These are phyloP conservation scores for Drosophila bunnanda DNA, from an alignment of 2,888 invertebrate genomes.

Conservation along the genomic window DNA sequence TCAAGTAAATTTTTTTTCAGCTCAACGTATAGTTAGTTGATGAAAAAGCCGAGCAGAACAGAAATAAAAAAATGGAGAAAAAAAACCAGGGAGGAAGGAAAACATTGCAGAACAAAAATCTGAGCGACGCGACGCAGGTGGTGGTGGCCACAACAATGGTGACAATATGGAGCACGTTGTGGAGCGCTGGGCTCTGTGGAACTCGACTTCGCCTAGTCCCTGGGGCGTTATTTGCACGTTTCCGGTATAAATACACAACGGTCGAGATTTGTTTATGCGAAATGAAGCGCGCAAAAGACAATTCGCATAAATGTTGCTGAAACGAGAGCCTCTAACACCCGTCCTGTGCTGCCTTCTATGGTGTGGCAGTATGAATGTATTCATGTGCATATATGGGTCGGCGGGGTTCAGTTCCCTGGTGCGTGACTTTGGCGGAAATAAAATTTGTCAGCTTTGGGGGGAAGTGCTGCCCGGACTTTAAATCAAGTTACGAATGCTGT, in stretches of 20 bases:
- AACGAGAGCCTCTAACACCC: conserved; percentile 7
- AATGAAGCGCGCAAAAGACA: conserved; percentile 80
- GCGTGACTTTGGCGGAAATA: conserved; percentile 76
- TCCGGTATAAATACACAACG: conserved; percentile 80
- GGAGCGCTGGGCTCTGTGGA: conserved; percentile 34
- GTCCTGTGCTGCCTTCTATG: background rate
- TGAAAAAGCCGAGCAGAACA: conserved; percentile 50
- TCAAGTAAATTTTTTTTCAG: conserved; percentile 70
- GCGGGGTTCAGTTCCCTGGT: conserved; percentile 68
- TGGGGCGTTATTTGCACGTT: conserved; percentile 79
- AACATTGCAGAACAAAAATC: conserved; percentile 45
- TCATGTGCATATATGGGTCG: conserved; percentile 65
- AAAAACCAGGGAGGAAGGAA: conserved; percentile 20
- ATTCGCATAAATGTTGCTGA: conserved; percentile 75
- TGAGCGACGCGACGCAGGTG: conserved; percentile 66
- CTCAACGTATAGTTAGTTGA: conserved; percentile 72
- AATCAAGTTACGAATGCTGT: conserved; percentile 60
- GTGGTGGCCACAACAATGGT: conserved; percentile 68
- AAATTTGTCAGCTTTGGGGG: conserved; percentile 70
- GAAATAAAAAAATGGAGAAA: conserved; percentile 21
- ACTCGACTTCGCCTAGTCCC: conserved; percentile 77
- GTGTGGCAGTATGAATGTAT: background rate
- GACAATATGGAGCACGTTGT: conserved; percentile 56
- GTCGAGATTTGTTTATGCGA: conserved; percentile 80
- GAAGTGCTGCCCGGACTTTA: conserved; percentile 67